Evolutionary conservation across 2,113 vertebrate species (phyloP).

Genomic region (Phoenicopterus ruber): DNA sequence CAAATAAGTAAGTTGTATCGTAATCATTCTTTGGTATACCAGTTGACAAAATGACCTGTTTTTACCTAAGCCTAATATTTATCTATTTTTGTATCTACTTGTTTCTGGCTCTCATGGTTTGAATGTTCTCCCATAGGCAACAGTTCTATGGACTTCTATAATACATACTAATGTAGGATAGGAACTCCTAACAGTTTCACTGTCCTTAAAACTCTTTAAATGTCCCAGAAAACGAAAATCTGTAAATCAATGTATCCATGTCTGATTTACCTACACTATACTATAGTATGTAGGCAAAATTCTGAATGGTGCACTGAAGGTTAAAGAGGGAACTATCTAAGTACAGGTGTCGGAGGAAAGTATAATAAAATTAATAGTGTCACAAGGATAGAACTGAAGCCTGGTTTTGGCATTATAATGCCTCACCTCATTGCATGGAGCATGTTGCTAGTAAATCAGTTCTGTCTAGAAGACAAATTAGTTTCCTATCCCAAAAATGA

Average conservation of each 20-base stretch:
- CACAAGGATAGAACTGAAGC: neutral
- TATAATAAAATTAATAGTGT: neutral
- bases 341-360: neutral
- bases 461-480: constrained; percentile 41
- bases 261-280: neutral
- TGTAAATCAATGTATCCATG: neutral
- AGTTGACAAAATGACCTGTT: neutral
- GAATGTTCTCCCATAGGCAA: neutral
- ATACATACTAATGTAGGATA: neutral
- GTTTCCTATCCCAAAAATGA: neutral
- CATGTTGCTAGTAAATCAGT: constrained; percentile 10
- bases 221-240: neutral
- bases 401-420: neutral
- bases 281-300: neutral
- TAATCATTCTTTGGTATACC: neutral
- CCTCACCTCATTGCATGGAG: neutral
- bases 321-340: neutral
- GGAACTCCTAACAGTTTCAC: neutral
- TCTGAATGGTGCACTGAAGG: neutral
- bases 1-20: neutral
- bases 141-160: neutral
- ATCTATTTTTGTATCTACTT: neutral
- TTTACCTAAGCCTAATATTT: neutral
- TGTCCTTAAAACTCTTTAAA: neutral
- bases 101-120: neutral